A percentile compares a stretch with the other conserved stretches of the same genome.
Conservation (phyloP, 2,888 invertebrate genomes). For the Pasiphila rectangulata region DNA sequence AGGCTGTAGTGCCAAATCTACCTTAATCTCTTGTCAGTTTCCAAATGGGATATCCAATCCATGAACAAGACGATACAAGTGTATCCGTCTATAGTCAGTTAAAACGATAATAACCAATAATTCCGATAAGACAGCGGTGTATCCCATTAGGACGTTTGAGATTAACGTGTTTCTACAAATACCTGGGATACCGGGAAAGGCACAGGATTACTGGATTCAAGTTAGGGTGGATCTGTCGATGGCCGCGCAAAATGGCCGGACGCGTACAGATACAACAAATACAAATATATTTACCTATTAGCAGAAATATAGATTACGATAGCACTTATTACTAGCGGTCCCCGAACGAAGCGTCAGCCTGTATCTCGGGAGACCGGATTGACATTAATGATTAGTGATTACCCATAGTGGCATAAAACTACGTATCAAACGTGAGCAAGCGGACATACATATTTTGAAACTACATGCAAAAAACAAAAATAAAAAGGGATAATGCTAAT, state of each 20-base stretch:
- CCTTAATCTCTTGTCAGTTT: slow-evolving; percentile 5
- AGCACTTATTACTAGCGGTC: no score
- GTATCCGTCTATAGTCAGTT: slow-evolving; percentile 28
- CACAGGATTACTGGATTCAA: slow-evolving; percentile 13
- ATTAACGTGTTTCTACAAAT: slow-evolving; percentile 34
- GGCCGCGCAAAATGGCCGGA: slow-evolving; percentile 2
- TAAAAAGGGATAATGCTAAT: no score
- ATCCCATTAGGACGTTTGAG: slow-evolving; percentile 35
- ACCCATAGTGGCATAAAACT: no score
- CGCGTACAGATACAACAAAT: no score
- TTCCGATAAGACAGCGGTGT: slow-evolving; percentile 34
- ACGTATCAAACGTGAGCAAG: no score
- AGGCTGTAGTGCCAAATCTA: slow-evolving; percentile 7
- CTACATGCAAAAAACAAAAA: no score
- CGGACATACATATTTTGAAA: no score
- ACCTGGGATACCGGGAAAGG: slow-evolving; percentile 20
- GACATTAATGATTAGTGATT: no score
- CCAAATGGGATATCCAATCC: slow-evolving; percentile 16
- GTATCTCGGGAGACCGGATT: no score
- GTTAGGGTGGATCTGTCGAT: not conserved
- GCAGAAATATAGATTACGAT: no score
- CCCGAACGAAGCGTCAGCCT: no score
- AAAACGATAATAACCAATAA: slow-evolving; percentile 34
- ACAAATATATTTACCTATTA: no score
- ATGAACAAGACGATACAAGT: slow-evolving; percentile 25